Evolutionary conservation across 2,113 vertebrate species (phyloP).

Genomic region (Trachemys scripta): DNA sequence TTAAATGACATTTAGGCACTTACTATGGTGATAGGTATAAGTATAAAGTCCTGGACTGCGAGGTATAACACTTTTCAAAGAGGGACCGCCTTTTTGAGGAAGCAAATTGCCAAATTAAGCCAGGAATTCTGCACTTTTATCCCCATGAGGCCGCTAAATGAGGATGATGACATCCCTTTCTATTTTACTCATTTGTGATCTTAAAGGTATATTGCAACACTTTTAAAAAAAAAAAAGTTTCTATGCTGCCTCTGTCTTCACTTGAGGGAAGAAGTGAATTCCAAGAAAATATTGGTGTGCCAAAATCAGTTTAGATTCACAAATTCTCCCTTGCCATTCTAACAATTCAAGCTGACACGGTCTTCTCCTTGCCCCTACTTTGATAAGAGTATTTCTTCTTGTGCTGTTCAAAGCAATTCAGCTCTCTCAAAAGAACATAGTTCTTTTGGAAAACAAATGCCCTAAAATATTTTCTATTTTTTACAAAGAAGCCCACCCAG

Average conservation of each 20-base stretch:
- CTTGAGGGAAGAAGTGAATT: neutral
- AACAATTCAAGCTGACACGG: neutral
- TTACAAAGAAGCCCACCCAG: neutral
- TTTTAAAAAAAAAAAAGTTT: neutral
- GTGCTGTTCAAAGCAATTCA: neutral
- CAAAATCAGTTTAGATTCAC: neutral
- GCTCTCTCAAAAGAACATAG: neutral
- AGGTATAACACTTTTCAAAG: neutral
- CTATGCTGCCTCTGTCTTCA: neutral
- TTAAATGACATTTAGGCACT: neutral
- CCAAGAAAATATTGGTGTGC: neutral
- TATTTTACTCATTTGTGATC: neutral
- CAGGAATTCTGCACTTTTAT: neutral
- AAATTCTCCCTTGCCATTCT: neutral
- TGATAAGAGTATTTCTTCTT: neutral
- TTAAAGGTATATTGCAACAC: neutral
- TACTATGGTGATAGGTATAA: neutral
- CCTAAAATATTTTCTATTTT: neutral
- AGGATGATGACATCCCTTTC: neutral
- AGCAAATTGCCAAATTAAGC: neutral
- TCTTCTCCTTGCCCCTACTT: neutral
- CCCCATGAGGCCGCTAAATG: neutral
- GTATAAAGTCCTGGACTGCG: rapidly evolving
- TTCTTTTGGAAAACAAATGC: neutral
- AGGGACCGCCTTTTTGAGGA: neutral